phyloP scores from a whole-genome alignment of 2,888 invertebrate genomes.

The Diaphora mendica region DNA sequence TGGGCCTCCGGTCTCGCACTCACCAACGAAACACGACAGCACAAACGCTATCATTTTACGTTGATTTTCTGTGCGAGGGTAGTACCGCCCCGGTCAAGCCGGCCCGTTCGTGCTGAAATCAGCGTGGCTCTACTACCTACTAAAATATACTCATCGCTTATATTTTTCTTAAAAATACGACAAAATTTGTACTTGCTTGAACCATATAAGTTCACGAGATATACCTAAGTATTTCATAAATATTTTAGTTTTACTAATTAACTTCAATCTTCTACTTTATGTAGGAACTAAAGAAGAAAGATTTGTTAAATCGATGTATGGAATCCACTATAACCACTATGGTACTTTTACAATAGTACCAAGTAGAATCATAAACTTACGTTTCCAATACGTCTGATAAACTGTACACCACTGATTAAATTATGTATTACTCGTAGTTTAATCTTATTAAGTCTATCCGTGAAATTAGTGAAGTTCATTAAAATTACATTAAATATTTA shows the following conservation, averaged over 20 bases:
- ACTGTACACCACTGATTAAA: background rate
- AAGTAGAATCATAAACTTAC: background rate
- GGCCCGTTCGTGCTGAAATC: no score
- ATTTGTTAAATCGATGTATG: background rate
- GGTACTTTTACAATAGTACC: background rate
- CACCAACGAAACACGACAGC: no score
- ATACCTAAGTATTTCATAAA: no score
- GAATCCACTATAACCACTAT: background rate
- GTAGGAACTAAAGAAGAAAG: background rate
- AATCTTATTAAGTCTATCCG: background rate
- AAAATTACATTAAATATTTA: background rate
- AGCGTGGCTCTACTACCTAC: no score
- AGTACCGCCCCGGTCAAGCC: no score
- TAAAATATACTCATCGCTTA: background rate
- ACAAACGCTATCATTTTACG: no score
- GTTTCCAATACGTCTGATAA: background rate
- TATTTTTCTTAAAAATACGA: no score
- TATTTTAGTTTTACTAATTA: background rate
- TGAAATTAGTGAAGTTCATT: slow-evolving; percentile 8
- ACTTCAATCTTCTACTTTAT: background rate
- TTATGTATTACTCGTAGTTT: background rate
- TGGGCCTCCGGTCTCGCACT: no score
- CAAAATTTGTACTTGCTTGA: no score
- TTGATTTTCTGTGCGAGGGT: no score
- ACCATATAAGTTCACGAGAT: background rate